Conservation (phyloP, 2,113 vertebrate species). For the Paracanthobrama guichenoti region DNA sequence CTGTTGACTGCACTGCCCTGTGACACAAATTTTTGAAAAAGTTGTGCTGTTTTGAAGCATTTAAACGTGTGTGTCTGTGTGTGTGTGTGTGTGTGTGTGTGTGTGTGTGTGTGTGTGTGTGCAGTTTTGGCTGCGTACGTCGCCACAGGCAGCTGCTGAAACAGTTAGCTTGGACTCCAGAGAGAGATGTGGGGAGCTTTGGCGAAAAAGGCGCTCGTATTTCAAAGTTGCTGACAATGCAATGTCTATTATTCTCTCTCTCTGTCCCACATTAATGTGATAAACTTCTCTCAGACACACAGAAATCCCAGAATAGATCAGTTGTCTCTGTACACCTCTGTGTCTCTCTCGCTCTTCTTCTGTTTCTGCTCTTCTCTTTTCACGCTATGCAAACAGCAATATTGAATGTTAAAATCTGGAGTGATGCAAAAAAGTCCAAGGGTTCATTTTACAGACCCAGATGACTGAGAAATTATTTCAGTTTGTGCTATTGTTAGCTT, state of each 20-base stretch:
- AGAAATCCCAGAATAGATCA: conserved; percentile 28
- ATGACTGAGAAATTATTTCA: neutral
- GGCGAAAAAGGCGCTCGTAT: conserved; percentile 20
- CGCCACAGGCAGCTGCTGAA: conserved; percentile 21
- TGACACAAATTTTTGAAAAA: neutral
- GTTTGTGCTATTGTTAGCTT: neutral
- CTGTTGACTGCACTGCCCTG: neutral
- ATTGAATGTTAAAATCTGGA: neutral
- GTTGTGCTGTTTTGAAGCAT: neutral
- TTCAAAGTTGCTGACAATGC: conserved; percentile 35
- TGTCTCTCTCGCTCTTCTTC: neutral
- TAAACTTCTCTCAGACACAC: neutral
- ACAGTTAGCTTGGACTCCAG: conserved; percentile 12
- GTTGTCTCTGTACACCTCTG: neutral
- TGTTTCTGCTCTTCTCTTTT: conserved; percentile 15
- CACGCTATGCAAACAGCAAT: neutral
- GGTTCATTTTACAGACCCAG: neutral
- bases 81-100: conserved; percentile 11
- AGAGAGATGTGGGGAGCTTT: conserved; percentile 17
- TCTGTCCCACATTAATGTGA: conserved; percentile 27
- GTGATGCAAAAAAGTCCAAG: neutral
- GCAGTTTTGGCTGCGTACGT: neutral
- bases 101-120: conserved; percentile 3
- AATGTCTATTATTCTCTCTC: conserved; percentile 27
- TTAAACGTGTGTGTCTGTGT: neutral